A percentile compares a stretch with the other conserved stretches of the same genome.
Conservation (phyloP, 2,888 invertebrate species). For the Acronicta psi region DNA sequence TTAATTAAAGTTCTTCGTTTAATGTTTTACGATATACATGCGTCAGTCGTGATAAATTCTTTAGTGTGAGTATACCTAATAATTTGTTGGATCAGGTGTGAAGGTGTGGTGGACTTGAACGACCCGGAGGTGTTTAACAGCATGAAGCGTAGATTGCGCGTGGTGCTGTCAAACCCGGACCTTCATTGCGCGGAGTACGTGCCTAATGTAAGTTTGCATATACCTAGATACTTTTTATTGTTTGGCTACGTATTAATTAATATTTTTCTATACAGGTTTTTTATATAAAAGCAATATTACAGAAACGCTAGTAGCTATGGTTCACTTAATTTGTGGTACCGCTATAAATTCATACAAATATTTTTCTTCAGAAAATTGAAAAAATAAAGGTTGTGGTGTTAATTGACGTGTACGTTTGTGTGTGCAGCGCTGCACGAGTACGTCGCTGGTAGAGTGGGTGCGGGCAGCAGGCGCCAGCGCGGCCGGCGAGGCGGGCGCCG, state of each 20-base stretch:
- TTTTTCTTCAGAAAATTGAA: too few species aligned
- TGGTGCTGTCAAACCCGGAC: constrained; percentile 97
- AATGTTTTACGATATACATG: too few species aligned
- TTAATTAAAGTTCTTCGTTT: too few species aligned
- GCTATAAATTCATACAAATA: too few species aligned
- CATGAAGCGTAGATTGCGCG: constrained; percentile 95
- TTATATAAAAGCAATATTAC: too few species aligned
- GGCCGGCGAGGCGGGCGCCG: constrained; percentile 62
- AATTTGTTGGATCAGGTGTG: constrained; percentile 63
- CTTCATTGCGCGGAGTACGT: constrained; percentile 91
- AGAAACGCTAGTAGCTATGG: too few species aligned
- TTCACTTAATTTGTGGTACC: too few species aligned
- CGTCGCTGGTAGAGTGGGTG: constrained; percentile 79
- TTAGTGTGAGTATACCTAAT: too few species aligned
- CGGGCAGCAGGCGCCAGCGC: constrained; percentile 71
- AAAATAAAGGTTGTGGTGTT: too few species aligned
- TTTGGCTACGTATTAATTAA: neutral
- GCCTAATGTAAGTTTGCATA: constrained; percentile 82
- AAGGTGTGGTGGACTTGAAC: constrained; percentile 80
- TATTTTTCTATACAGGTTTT: neutral
- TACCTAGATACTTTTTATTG: too few species aligned
- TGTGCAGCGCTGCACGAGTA: constrained; percentile 74
- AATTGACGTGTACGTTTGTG: neutral
- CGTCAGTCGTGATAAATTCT: too few species aligned
- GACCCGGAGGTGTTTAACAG: constrained; percentile 85